Evolutionary conservation across 2,113 vertebrate species (phyloP).

Genomic region (Lichenostomus cassidix): DNA sequence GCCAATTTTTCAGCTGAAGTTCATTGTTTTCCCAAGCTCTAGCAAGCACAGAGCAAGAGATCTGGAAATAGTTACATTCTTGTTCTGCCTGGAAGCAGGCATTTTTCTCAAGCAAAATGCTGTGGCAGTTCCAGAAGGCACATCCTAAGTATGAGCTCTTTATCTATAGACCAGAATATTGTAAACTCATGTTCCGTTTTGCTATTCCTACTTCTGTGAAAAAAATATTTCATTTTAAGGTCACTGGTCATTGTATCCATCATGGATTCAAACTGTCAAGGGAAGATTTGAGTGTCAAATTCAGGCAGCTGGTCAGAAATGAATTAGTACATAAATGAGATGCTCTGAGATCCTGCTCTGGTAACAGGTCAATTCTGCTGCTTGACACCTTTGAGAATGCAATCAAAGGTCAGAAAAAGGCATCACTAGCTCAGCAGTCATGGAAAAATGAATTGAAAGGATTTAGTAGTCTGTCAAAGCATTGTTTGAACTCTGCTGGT

Average conservation of each 20-base stretch:
- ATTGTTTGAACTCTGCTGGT: neutral
- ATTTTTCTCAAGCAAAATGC: neutral
- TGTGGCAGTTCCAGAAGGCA: neutral
- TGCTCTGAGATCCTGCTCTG: neutral
- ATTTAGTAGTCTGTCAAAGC: conserved; percentile 2
- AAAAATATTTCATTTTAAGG: neutral
- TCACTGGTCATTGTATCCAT: neutral
- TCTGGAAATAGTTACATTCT: neutral
- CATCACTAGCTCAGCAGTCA: neutral
- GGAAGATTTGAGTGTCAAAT: neutral
- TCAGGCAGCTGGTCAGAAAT: neutral
- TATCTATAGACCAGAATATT: neutral
- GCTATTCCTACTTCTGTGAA: neutral
- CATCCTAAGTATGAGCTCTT: neutral
- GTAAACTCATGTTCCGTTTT: neutral
- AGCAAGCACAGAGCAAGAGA: neutral
- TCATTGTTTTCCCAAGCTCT: neutral
- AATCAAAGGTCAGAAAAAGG: neutral
- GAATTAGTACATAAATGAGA: neutral
- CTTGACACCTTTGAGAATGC: neutral
- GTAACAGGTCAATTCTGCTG: neutral
- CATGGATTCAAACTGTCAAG: neutral
- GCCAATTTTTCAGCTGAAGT: neutral
- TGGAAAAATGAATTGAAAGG: neutral
- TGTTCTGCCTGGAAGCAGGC: neutral